Evolutionary conservation across 2,113 vertebrate genomes (phyloP), one percentile per base, ranked within the genome.

Genomic region (Jaculus jaculus): DNA sequence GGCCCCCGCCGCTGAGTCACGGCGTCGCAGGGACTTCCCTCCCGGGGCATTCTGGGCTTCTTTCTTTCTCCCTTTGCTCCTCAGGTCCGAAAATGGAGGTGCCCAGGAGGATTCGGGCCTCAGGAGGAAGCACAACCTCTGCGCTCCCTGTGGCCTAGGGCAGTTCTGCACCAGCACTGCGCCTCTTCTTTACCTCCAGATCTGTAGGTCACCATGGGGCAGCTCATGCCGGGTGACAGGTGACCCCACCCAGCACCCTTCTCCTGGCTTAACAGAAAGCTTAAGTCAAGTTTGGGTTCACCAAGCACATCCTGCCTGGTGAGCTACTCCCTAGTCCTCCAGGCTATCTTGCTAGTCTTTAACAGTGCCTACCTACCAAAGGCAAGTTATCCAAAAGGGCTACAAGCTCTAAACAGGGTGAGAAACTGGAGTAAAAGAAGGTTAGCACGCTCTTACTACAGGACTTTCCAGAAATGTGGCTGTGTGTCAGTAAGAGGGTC

Each of bases 1-100:
- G 42, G 15, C 21, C 13, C 23, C 24, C 60, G 1, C 17, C 13
- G 0, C 34, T 7, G 18, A 30, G 6, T 65, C 37, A 23, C 1
- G 32, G 28, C 7, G 37, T 24, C 10, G 7, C 24, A 60, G 18
- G 2, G 0, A 6, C 0, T 0, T 9, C 34, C 32, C 0, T 4
- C 42, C 15, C 10, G 1, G 4, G 0, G 71, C 7, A 30, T 83
- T 39, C 32, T 79, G 30, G 47, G 63, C 26, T 32, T 47, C 23
- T 39, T 39, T 69, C 7, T 8, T 20, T 65, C 65, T 65, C 7
- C 11, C 20, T 65, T 69, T 28, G 28, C 12, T 85, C 9, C 65
- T 6, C 2, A 24, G 68, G 42, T 34, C 54, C 77, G 28, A 54
- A 47, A 77, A 60, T 58, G 54, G 51, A n/a, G 42, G 39, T 21